A percentile compares a stretch with the other conserved stretches of the same genome.
Evolutionary conservation across 1,140 invertebrate species (phyloP).

Genomic region (Drosophila teissieri): DNA sequence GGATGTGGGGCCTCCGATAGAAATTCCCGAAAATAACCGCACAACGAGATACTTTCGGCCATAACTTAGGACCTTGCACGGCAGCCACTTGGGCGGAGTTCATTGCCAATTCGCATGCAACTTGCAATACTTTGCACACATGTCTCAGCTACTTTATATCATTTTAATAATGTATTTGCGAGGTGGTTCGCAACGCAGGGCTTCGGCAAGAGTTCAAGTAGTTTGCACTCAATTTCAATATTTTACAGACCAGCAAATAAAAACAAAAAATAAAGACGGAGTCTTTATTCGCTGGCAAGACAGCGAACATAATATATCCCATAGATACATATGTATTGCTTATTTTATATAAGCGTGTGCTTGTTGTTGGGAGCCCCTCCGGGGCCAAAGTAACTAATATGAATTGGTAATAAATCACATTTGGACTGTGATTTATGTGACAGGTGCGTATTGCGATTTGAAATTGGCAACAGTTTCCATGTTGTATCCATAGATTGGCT

Average conservation of each 20-base stretch:
- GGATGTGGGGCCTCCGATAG: slow-evolving; percentile 32
- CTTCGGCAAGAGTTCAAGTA: slow-evolving; percentile 63
- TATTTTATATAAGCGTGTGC: slow-evolving; percentile 77
- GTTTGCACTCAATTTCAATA: slow-evolving; percentile 83
- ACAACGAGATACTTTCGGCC: slow-evolving; percentile 28
- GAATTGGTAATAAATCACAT: slow-evolving; percentile 83
- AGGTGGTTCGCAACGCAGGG: slow-evolving; percentile 28
- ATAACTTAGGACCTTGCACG: slow-evolving; percentile 23
- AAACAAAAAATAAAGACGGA: slow-evolving; percentile 30
- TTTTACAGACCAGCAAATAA: slow-evolving; percentile 58
- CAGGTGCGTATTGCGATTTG: slow-evolving; percentile 82
- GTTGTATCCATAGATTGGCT: slow-evolving; percentile 65
- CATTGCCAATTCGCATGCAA: slow-evolving; percentile 73
- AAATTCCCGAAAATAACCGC: slow-evolving; percentile 28
- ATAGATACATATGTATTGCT: slow-evolving; percentile 76
- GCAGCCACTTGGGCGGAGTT: slow-evolving; percentile 45
- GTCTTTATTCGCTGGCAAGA: slow-evolving; percentile 63
- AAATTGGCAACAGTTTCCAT: slow-evolving; percentile 81
- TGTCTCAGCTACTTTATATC: slow-evolving; percentile 76
- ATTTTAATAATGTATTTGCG: slow-evolving; percentile 79
- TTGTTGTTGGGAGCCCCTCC: slow-evolving; percentile 52
- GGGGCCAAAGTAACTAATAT: slow-evolving; percentile 76
- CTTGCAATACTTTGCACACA: slow-evolving; percentile 59
- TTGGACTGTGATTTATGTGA: slow-evolving; percentile 78
- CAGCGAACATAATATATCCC: slow-evolving; percentile 58